phyloP scores from a whole-genome alignment of 30 jellyfish, hydroid and myxozoan genomes.

The Chrysaora quinquecirrha region DNA sequence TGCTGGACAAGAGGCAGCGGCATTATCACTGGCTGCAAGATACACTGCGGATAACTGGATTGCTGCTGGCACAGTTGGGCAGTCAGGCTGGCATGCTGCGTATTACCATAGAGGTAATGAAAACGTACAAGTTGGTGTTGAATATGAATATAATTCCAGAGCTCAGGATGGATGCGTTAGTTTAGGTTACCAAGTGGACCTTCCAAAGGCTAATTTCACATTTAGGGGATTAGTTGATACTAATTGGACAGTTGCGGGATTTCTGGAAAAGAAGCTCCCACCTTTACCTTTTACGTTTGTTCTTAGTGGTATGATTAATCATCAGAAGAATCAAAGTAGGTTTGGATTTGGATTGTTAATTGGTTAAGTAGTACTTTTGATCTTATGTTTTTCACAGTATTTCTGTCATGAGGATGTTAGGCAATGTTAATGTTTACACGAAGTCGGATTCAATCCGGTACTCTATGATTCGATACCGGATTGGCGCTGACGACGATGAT shows the following conservation, averaged over 20 bases:
- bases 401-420: no score
- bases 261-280: constrained; percentile 86
- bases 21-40: constrained; percentile 88
- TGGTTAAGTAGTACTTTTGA: no score
- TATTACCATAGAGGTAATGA: constrained; percentile 94
- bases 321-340: constrained; percentile 89
- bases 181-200: constrained; percentile 98
- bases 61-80: constrained; percentile 85
- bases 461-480: no score
- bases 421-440: no score
- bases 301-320: constrained; percentile 91
- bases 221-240: constrained; percentile 94
- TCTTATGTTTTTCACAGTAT: no score
- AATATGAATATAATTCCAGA: constrained; percentile 90
- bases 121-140: constrained; percentile 94
- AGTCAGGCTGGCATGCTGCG: constrained; percentile 92
- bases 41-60: constrained; percentile 89
- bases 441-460: no score
- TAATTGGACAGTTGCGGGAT: constrained; percentile 97
- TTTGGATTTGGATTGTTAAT: constrained; percentile 95
- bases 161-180: constrained; percentile 91
- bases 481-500: no score
- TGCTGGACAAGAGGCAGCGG: constrained; percentile 96
- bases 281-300: constrained; percentile 91
- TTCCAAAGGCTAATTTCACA: constrained; percentile 98